phyloP scores from a whole-genome alignment of 2,113 vertebrate genomes.

The Morone saxatilis region DNA sequence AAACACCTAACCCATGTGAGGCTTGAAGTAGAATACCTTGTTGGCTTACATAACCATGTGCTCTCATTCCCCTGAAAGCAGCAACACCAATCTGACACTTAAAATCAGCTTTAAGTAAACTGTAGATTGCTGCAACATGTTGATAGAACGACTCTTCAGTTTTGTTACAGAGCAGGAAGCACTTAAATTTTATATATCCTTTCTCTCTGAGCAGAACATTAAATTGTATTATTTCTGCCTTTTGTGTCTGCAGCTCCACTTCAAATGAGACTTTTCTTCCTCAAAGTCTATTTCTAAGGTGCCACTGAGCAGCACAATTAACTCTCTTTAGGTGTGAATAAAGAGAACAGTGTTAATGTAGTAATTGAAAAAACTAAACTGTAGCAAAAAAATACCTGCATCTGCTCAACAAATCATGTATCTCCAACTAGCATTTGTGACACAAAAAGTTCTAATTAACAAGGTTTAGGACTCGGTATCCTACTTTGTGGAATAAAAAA shows the following conservation, averaged over 20 bases:
- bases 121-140: neutral
- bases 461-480: too few species aligned
- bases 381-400: neutral
- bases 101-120: neutral
- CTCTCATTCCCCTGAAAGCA: conserved; percentile 14
- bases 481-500: too few species aligned
- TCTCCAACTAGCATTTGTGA: neutral
- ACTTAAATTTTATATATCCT: neutral
- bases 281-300: neutral
- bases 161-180: neutral
- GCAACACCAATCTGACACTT: neutral
- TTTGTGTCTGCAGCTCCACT: neutral
- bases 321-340: neutral
- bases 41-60: neutral
- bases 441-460: neutral
- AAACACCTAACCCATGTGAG: conserved; percentile 29
- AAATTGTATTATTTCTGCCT: neutral
- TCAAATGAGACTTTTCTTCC: neutral
- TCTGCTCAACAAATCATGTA: neutral
- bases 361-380: neutral
- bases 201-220: neutral
- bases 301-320: conserved; percentile 2
- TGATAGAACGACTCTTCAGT: neutral
- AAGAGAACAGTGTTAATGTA: neutral
- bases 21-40: conserved; percentile 9